Base-by-base conservation (phyloP, 2,888 invertebrate species). In the Catonia carolina region DNA sequence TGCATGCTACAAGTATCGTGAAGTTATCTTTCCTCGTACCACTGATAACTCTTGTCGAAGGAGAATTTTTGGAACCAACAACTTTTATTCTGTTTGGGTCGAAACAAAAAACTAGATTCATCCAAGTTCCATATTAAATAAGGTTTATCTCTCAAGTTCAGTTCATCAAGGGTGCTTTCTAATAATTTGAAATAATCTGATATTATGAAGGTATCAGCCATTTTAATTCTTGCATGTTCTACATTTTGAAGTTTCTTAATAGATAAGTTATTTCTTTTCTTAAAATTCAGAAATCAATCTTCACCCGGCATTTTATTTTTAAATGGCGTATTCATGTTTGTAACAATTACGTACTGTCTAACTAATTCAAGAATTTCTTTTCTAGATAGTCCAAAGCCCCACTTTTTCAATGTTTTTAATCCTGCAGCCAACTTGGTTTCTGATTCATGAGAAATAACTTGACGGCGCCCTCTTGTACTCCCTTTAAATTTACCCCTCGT, bases 331-430 rank as follows among this genome's bases (percentile, higher is more conserved):
- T 60, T 53, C 5, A 69, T 55, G 8, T 61, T 52, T 52, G 69
- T 69, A 36, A 54, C 39, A 20, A 47, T 42, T 6, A 67, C 65
- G 55, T 65, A 70, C 15, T 66, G 56, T 1, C 58, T 64, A 12
- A 70, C 68, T 18, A 64, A 48, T 39, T 68, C 62, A 45, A 68
- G 42, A 35, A 69, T 53, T 63, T 70, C 68, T 59, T 65, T 64
- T 61, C 65, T 63, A 14, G 64, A 64, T 33, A 69, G 55, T 10
- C 69, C 70, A 60, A 68, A 70, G 7, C 69, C 71, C 59, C 66
- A 62, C 61, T 67, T 68, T 57, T 69, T 67, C 65, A 69, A 66
- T 5, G 47, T 49, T 51, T 63, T 63, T n/a, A 69, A 59, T 36
- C 66, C 61, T 59, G 64, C 61, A 10, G 63, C 65, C 15, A 68